Evolutionary conservation across 2,113 vertebrate genomes (phyloP), one percentile per base, ranked within the genome.

Genomic region (Oryzias celebensis): DNA sequence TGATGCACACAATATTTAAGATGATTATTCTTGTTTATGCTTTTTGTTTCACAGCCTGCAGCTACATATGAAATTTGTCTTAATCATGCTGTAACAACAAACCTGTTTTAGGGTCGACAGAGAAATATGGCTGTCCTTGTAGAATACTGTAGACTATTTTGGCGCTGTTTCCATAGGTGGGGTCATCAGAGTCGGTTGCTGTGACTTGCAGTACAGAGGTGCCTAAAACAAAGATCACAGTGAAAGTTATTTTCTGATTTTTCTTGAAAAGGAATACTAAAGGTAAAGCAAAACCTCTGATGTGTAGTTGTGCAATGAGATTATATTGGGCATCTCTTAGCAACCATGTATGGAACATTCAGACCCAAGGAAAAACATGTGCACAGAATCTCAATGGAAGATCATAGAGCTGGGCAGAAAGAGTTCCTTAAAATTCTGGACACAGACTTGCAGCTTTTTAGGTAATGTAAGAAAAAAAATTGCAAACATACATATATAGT

Each of bases 111-210:
- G 96, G 96, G 78, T 98, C 96, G 51, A 98, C 95, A 0, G 96
- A 98, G 87, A 98, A 98, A 88, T 98, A 98, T 62, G 96, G 96
- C 80, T 98, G 96, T 86, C 96, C 96, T 82, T 98, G 95, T 52
- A 98, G 94, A 81, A 98, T 96, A 59, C 96, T 98, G 85, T 98
- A 98, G 44, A 98, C 96, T 51, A 98, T 94, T 4, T 94, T 92
- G 26, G 96, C 96, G 0, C 96, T 98, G 80, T 98, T 98, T 80
- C 96, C 96, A 28, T 98, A 98, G 3, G 96, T 98, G 49, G 96
- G 96, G 57, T 98, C 96, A 65, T 98, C 96, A 0, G 95, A 95
- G 77, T 98, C 96, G 4, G 93, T 94, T 6, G 96, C 96, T 56
- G 95, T 98, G 62, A 98, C 94, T 90, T 98, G 96, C 52, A 98